Conservation (phyloP, 2,888 invertebrate species). For the Theristus sp. region DNA sequence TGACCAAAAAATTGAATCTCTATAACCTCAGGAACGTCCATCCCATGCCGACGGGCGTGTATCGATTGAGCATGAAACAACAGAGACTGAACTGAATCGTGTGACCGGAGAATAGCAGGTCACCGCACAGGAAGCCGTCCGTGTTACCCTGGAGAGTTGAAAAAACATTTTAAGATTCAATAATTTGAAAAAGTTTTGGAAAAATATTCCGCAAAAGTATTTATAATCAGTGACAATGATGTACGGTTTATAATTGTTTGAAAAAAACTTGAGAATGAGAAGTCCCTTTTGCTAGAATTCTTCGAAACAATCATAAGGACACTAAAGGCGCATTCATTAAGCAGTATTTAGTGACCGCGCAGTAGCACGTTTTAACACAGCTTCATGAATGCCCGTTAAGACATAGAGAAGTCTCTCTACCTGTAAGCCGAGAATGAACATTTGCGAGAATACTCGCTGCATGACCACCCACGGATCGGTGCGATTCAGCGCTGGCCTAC, state of each 20-base stretch:
- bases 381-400: not conserved
- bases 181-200: not conserved
- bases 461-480: slow-evolving; percentile 11
- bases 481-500: slow-evolving; percentile 13
- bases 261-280: too few species aligned
- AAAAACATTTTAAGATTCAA: not conserved
- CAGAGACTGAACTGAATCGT: slow-evolving; percentile 16
- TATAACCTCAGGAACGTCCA: not conserved
- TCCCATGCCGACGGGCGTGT: slow-evolving; percentile 11
- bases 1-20: too few species aligned
- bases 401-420: not conserved
- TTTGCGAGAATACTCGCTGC: slow-evolving; percentile 17
- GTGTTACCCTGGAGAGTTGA: slow-evolving; percentile 13
- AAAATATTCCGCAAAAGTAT: too few species aligned
- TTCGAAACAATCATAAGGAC: too few species aligned
- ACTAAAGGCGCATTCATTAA: too few species aligned
- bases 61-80: slow-evolving; percentile 14
- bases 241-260: too few species aligned
- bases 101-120: slow-evolving; percentile 19
- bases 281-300: too few species aligned
- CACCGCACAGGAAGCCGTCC: slow-evolving; percentile 16
- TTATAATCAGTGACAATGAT: too few species aligned
- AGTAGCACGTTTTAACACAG: not conserved
- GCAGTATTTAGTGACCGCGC: too few species aligned
- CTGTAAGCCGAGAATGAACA: slow-evolving; percentile 23